Percentiles rank a stretch among this genome's conserved stretches.
Conservation (phyloP, 2,888 invertebrate species). For the Ommatoiulus sabulosus region DNA sequence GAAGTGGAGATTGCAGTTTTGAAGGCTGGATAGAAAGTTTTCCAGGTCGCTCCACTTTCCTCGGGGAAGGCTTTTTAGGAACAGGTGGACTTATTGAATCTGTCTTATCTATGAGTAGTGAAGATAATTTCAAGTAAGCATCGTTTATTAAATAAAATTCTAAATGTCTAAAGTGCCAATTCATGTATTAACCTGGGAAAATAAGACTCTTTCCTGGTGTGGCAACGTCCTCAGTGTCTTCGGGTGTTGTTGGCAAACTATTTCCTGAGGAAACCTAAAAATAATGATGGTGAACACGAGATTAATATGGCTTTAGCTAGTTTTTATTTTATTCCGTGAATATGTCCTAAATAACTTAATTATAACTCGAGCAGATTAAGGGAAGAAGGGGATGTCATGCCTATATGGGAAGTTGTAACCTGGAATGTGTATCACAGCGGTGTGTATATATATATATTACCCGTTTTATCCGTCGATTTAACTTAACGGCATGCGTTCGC, state of each 20-base stretch:
- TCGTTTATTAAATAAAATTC: too few relatives aligned
- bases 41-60: not conserved
- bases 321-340: too few relatives aligned
- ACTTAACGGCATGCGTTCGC: constrained; percentile 80
- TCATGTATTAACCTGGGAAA: too few relatives aligned
- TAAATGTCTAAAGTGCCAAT: too few relatives aligned
- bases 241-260: constrained; percentile 51
- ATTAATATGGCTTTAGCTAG: too few relatives aligned
- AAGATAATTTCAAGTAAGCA: too few relatives aligned
- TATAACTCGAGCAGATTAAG: too few relatives aligned
- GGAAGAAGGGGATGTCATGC: too few relatives aligned
- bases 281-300: not conserved
- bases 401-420: too few relatives aligned
- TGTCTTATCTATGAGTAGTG: not conserved
- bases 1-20: not conserved
- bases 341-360: too few relatives aligned
- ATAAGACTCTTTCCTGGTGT: not conserved
- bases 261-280: constrained; percentile 26
- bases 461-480: constrained; percentile 71
- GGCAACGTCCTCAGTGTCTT: constrained; percentile 41
- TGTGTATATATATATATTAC: constrained; percentile 56
- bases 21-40: not conserved
- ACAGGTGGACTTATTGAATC: not conserved
- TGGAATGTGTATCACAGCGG: too few relatives aligned
- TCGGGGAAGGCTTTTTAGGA: not conserved